Evolutionary conservation across 1,140 invertebrate species (phyloP), one percentile per base, ranked within the genome.

Genomic region (Mercenaria mercenaria): DNA sequence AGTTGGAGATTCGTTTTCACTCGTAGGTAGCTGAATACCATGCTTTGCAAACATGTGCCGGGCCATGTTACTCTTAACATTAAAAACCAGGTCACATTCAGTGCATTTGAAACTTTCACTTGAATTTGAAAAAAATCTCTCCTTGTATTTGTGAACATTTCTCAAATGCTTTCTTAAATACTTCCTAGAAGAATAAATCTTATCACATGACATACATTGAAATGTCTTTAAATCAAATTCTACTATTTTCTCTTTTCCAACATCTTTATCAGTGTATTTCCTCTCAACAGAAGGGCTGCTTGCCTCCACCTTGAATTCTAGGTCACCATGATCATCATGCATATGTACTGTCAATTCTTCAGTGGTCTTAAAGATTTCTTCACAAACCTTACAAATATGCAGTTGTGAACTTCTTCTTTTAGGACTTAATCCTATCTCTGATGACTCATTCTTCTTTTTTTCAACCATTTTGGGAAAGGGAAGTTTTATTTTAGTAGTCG

Each of bases 301-400:
- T 3, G 52, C 20, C 6, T 64, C 59, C 20, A 13, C 34, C 20
- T 20, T 72, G 15, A 72, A 72, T 32, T 72, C 67, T 15, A 72
- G 10, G 39, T 85, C 47, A 50, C 41, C 61, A 76, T 74, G 41
- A 13, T 72, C 67, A 18, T 74, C 32, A 29, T 74, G 10, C 59
- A 82, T 23, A 82, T 82, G 80, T 20, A 47, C 11, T 41, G n/a
- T 47, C 23, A 82, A 34, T 26, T 61, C 56, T n/a, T 39, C 4
- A 26, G 6, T 59, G 6, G 56, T 64, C n/a, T 41, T 64, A 32
- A 82, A 82, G n/a, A 64, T 61, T 41, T 67, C 50, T 26, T 82
- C 59, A 67, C 80, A 82, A 43, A 82, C 47, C 15, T 43, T 41
- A 82, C 80, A 82, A 43, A 82, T 39, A 79, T 52, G 47, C 29